Base-by-base conservation (phyloP, 2,888 invertebrate genomes). In the Fragum sueziense region DNA sequence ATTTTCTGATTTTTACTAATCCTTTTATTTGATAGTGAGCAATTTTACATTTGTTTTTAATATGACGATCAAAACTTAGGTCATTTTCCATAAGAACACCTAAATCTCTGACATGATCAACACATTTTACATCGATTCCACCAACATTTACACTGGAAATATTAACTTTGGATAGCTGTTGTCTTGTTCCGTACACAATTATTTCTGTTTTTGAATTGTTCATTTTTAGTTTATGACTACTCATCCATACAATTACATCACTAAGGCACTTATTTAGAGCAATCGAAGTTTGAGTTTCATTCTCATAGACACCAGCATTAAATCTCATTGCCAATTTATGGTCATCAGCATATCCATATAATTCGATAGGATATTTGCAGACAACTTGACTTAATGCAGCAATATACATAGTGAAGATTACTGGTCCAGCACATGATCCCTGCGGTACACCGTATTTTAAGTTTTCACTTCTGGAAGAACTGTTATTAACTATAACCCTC, bases 291-390 rank as follows among this genome's bases (percentile, higher is more conserved):
- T 37, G 6, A 14, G 37, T 14, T 37, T 52, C 52, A 52, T 20
- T 52, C 22, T 52, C 52, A n/a, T 52, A 11, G n/a, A 52, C 52
- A 11, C 52, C n/a, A n/a, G n/a, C n/a, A n/a, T n/a, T n/a, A n/a
- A n/a, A n/a, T n/a, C n/a, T n/a, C n/a, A n/a, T n/a, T 37, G 79
- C 70, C 41, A 74, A 25, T 67, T 78, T 69, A 62, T 78, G 78
- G 31, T 73, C 70, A 67, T 79, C 74, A 14, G 79, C 74, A 52
- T 74, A 79, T 22, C 70, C 67, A 70, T 79, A 70, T 22, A 74
- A 54, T n/a, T 67, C 47, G 34, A 70, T 25, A 11, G 52, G 67
- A 29, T 75, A 68, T 51, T 75, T 72, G 51, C 67, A 54, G 17
- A 68, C 68, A 34, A 79, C 75, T 47, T 59, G 70, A 17, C 70